A percentile compares a stretch with the other conserved stretches of the same genome.
Conservation (phyloP, 2,797 vertebrate genomes). For the Melanotaenia boesemani region DNA sequence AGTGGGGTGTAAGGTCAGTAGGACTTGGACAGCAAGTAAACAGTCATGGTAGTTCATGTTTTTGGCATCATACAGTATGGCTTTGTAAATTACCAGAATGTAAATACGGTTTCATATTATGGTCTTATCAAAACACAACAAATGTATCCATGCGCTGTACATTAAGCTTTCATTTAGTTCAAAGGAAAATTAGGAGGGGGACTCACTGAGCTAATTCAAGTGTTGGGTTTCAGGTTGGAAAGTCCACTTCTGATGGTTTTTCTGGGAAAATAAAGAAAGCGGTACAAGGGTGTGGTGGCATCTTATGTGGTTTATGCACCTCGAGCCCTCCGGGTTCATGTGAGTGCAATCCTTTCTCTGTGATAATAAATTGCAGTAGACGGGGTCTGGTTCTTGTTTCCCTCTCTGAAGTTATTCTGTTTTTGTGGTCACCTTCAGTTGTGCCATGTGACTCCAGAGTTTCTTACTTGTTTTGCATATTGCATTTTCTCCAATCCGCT, state of each 20-base stretch:
- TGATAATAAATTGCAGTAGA: slow-evolving; percentile 68
- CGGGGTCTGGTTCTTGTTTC: slow-evolving; percentile 58
- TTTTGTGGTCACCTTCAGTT: slow-evolving; percentile 41
- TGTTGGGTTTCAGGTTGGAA: slow-evolving; percentile 82
- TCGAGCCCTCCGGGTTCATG: slow-evolving; percentile 64
- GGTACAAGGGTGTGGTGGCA: slow-evolving; percentile 75
- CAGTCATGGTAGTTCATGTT: slow-evolving; percentile 24
- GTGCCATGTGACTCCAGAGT: slow-evolving; percentile 25
- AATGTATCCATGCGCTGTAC: slow-evolving; percentile 20
- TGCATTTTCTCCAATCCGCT: slow-evolving; percentile 2
- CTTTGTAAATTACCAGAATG: slow-evolving; percentile 6
- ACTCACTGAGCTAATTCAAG: slow-evolving; percentile 73
- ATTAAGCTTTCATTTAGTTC: slow-evolving; percentile 27
- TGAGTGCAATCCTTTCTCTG: slow-evolving; percentile 51
- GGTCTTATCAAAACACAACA: slow-evolving; percentile 33
- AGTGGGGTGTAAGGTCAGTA: slow-evolving; percentile 31
- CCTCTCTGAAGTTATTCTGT: slow-evolving; percentile 52
- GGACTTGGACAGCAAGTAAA: slow-evolving; percentile 42
- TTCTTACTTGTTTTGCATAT: slow-evolving; percentile 16
- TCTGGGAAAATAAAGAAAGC: slow-evolving; percentile 67
- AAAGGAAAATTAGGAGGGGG: slow-evolving; percentile 51
- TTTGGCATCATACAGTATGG: slow-evolving; percentile 13
- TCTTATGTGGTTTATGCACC: slow-evolving; percentile 77
- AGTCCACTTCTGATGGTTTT: slow-evolving; percentile 75
- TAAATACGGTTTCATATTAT: slow-evolving; percentile 27